Evolutionary conservation across 2,113 vertebrate species (phyloP), one percentile per base, ranked within the genome.

Genomic region (Malurus elegans): DNA sequence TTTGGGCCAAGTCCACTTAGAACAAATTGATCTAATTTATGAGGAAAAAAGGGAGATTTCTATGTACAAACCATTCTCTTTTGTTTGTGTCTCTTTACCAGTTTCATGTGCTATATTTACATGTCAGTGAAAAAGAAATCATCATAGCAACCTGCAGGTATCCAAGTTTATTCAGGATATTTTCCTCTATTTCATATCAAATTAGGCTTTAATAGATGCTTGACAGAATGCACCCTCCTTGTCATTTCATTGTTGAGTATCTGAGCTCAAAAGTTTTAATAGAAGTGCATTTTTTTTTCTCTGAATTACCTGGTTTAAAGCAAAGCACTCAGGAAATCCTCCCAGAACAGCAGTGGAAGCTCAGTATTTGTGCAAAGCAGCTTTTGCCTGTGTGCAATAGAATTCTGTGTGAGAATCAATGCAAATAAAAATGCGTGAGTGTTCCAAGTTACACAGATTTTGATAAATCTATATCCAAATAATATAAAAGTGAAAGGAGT

Each of bases 331-430:
- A 36, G 81, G 80, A 34, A 53, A 82, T 36, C 85, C 61, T 82
- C 61, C 47, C 40, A 53, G 69, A 92, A 28, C 21, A 70, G 24
- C 60, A 74, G 53, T 65, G 5, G 65, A 56, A 57, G 64, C 44
- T 78, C 71, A 65, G 42, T 60, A 78, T 60, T 86, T 89, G 82
- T 92, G 82, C 79, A 92, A 81, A 95, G 89, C 86, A 83, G 79
- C 58, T 60, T 76, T 81, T 84, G 11, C 62, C 21, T 58, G 7
- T 26, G 31, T 78, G 79, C 76, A 48, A 4, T 20, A 71, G 80
- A 86, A 56, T 56, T 75, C 28, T 0, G 0, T 72, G 1, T n/a
- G 48, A 81, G 90, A 81, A 61, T 51, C 42, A 53, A 42, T 48
- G 79, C 79, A 90, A 76, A 64, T 76, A 76, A 16, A 62, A 62